Evolutionary conservation across 2,888 invertebrate species (phyloP), one percentile per base, ranked within the genome.

Genomic region (Automeris io): DNA sequence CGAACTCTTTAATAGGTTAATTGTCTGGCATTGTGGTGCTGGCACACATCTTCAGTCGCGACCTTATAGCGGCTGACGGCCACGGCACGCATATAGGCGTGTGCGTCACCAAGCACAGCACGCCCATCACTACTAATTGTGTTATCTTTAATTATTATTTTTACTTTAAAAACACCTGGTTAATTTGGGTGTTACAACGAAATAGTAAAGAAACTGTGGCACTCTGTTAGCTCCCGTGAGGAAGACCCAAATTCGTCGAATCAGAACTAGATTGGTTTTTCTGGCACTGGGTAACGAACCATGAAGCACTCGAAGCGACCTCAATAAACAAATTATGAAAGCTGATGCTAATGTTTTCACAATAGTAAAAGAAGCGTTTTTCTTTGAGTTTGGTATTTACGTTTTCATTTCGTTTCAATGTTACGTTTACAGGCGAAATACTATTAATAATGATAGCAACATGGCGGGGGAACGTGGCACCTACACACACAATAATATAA

Each of bases 11-110:
- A 81, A 82, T 82, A 81, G 80, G 80, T 78, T 85, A 83, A 86
- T 83, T 80, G 78, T 68, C 77, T 78, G 75, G 78, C 80, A 85
- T 83, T 80, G 85, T 85, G 66, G 73, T 74, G 76, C 77, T 82
- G 81, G 82, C 79, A 82, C 75, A 79, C 71, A 77, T 78, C 70
- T 73, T 57, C 74, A 75, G 68, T 72, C 67, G 67, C 82, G 83
- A 85, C 83, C 83, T 83, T 79, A 83, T 66, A 73, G 67, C 68
- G 70, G 57, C 74, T 76, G 69, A 79, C 75, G 82, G 78, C 80
- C 80, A 77, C 74, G 69, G 69, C 74, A 70, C 75, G 76, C 75
- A 61, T 70, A 68, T 71, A 71, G 69, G 71, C 72, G 67, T 66
- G 58, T 66, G 65, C 72, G 72, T 70, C 73, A 78, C 68, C 65